Conservation (phyloP, 2,797 vertebrate genomes). For the Florisuga fusca region DNA sequence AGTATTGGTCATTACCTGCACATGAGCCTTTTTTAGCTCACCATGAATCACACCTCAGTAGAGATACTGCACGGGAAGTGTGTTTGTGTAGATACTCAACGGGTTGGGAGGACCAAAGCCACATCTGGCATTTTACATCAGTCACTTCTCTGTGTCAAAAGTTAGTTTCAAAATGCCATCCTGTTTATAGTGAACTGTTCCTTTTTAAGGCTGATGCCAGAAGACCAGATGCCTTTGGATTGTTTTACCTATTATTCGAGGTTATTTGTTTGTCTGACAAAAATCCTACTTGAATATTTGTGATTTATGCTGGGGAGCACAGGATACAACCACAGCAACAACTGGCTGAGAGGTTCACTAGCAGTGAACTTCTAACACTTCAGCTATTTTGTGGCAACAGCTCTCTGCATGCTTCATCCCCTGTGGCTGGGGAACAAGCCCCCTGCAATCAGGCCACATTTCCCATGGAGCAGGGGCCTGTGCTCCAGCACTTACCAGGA, state of each 20-base stretch:
- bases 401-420: not conserved
- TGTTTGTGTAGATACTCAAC: not conserved
- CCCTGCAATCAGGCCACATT: not conserved
- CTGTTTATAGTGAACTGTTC: not conserved
- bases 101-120: not conserved
- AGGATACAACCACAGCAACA: not conserved
- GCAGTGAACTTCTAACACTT: not conserved
- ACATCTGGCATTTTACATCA: not conserved
- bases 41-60: not conserved
- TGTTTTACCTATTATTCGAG: not conserved
- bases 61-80: not conserved
- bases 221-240: not conserved
- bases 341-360: not conserved
- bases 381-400: not conserved
- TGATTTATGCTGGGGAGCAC: not conserved
- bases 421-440: not conserved
- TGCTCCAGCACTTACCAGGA: not conserved
- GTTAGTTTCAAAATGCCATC: not conserved
- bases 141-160: not conserved
- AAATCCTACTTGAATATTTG: not conserved
- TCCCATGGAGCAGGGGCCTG: not conserved
- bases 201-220: not conserved
- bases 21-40: not conserved
- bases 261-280: not conserved
- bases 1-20: not conserved